phyloP scores from a whole-genome alignment of 2,797 vertebrate genomes.

The Galaxias olidus region DNA sequence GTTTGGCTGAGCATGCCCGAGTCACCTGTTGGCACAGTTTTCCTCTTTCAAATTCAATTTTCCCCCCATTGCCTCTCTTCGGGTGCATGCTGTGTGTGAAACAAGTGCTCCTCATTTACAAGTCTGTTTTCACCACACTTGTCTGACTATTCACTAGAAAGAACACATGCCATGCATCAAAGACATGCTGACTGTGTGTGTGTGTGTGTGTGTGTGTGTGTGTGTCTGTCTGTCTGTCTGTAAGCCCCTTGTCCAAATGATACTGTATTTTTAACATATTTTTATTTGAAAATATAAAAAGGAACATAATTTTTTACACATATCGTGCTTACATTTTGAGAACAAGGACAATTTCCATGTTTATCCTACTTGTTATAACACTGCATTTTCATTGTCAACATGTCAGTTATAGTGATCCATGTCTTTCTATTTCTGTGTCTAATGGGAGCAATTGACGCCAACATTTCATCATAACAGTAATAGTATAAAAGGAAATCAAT shows the following conservation, averaged over 20 bases:
- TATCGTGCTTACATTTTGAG: no score
- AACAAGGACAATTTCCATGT: no score
- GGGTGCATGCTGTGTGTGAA: slow-evolving; percentile 64
- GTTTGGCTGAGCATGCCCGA: slow-evolving; percentile 63
- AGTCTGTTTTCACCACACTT: slow-evolving; percentile 25
- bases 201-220: slow-evolving; percentile 13
- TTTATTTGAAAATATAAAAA: slow-evolving; percentile 26
- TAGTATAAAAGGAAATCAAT: no score
- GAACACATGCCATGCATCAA: slow-evolving; percentile 38
- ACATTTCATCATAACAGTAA: no score
- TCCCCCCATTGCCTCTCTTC: slow-evolving; percentile 66
- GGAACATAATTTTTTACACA: neutral
- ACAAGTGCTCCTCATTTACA: slow-evolving; percentile 67
- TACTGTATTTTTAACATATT: slow-evolving; percentile 46
- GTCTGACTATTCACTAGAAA: slow-evolving; percentile 54
- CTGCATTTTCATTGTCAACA: no score
- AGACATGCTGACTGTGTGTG: slow-evolving; percentile 8
- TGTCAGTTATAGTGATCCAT: neutral
- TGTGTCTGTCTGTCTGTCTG: slow-evolving; percentile 2
- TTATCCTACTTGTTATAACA: no score
- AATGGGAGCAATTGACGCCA: no score
- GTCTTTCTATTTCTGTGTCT: neutral
- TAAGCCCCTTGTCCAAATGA: slow-evolving; percentile 31
- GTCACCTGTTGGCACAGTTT: slow-evolving; percentile 75
- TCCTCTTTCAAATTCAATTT: slow-evolving; percentile 72